These are phyloP conservation scores for Plagodis pulveraria DNA, from an alignment of 2,888 invertebrate species.

Conservation along the genomic window DNA sequence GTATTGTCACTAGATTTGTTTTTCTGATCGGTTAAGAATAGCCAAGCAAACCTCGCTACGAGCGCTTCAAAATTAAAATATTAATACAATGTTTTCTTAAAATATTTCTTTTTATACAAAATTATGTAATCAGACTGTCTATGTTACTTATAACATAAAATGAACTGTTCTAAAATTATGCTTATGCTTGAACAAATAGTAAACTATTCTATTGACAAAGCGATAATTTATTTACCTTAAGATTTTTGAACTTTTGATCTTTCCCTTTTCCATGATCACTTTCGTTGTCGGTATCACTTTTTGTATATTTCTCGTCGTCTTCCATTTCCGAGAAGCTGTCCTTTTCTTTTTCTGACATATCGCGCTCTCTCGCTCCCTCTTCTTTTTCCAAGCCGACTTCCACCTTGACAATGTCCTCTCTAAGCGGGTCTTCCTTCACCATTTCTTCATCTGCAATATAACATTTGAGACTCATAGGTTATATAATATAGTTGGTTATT, in stretches of 20 bases:
- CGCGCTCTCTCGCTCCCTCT: constrained; percentile 49
- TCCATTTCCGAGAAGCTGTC: constrained; percentile 81
- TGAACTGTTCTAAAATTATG: too few relatives aligned
- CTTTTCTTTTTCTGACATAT: constrained; percentile 70
- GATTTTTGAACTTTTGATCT: constrained; percentile 69
- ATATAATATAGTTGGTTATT: too few relatives aligned
- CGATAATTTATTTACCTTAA: constrained; percentile 58
- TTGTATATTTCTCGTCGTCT: constrained; percentile 78
- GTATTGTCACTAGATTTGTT: too few relatives aligned
- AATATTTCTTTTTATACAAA: too few relatives aligned
- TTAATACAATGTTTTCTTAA: too few relatives aligned
- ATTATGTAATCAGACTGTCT: too few relatives aligned
- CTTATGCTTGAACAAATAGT: too few relatives aligned
- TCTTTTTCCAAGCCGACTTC: constrained; percentile 21
- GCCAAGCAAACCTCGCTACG: too few relatives aligned
- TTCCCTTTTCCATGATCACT: constrained; percentile 70
- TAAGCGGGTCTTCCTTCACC: constrained; percentile 62
- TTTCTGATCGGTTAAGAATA: too few relatives aligned
- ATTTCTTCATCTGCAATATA: constrained; percentile 39
- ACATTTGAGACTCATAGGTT: constrained; percentile 1
- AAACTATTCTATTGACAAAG: neutral
- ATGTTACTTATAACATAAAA: too few relatives aligned
- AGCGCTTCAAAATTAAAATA: too few relatives aligned
- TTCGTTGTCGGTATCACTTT: constrained; percentile 79
- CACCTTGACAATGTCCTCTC: constrained; percentile 44